Base-by-base conservation (phyloP, 2,797 vertebrate species). In the Acridotheres tristis region DNA sequence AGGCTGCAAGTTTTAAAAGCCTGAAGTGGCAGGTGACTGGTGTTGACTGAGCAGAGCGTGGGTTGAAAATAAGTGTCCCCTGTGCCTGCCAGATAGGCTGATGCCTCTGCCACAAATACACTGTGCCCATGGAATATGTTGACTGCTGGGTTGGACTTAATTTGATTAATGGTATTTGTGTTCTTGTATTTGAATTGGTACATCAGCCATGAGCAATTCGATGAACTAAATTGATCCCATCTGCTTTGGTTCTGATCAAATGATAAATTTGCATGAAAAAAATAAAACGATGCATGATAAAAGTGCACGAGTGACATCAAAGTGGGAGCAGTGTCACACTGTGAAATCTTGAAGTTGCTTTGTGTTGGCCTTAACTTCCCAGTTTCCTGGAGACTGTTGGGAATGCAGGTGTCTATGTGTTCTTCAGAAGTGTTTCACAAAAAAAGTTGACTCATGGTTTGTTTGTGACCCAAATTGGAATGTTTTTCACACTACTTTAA, bases 311-410 rank as follows among this genome's bases (percentile, higher is more conserved):
- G 36, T 30, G 47, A 9, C n/a, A 10, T 20, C 1, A 2, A 63
- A 43, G 27, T 48, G 59, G 61, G 34, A 19, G 43, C n/a, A 21
- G 29, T 0, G 0, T 45, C 42, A 3, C 3, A 0, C 9, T 10
- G 22, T 27, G 14, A 73, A 29, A 16, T 51, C 50, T 7, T 54
- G 12, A 19, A 34, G 32, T 26, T 66, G 3, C 3, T 74, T 50
- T 85, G 26, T 67, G 19, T 77, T 87, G 34, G 40, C 73, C 12
- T 40, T 30, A 21, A 59, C 25, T 63, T 54, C 47, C 12, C 15
- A 10, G 22, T n/a, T 59, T 53, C 59, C 80, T 73, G 61, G 36
- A 63, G 36, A 43, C 30, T 57, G 22, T 13, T 78, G 34, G 34
- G 34, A 51, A 42, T 23, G 34, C 62, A 30, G n/a, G 50, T 45